Evolutionary conservation across 2,888 invertebrate species (phyloP), one percentile per base, ranked within the genome.

Genomic region (Eulithis prunata): DNA sequence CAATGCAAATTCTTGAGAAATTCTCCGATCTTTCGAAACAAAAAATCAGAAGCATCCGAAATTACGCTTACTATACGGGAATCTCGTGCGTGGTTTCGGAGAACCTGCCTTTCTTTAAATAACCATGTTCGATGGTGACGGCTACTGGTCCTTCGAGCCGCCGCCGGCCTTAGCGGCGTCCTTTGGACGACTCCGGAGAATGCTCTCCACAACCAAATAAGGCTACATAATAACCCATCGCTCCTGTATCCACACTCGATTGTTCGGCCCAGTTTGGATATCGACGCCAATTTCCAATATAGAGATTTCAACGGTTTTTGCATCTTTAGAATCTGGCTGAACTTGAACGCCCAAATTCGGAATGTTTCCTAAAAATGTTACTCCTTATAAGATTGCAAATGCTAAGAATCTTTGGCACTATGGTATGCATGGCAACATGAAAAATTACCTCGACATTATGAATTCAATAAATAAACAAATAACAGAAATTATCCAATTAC

Each of bases 261-360:
- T 92, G 91, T 91, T 84, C 83, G 81, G 78, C 88, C 89, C 82
- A 87, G 85, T 91, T 91, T 92, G 91, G 91, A 83, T 81, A 85
- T 79, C 78, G 78, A 72, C 75, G 71, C 75, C 83, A 85, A 88
- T 89, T 89, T 84, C 81, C n/a, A n/a, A n/a, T 79, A 78, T 71
- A 73, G 75, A 71, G 64, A 68, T 73, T 70, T 60, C 69, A 75
- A 70, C 55, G 61, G 64, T 73, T 70, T 69, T 68, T 68, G 47
- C 66, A 64, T 46, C 59, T 62, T 57, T 65, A 51, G 58, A 60
- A 43, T 55, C 59, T 57, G 57, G 41, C 36, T 45, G 62, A 57
- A 61, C 51, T 52, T 55, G 45, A 63, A 46, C 52, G 58, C 4
- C 55, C 38, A 43, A 36, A 21, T 38, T 10, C 47, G 59, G 64